Conservation (phyloP, 1,140 invertebrate species). For the Solenopsis invicta region DNA sequence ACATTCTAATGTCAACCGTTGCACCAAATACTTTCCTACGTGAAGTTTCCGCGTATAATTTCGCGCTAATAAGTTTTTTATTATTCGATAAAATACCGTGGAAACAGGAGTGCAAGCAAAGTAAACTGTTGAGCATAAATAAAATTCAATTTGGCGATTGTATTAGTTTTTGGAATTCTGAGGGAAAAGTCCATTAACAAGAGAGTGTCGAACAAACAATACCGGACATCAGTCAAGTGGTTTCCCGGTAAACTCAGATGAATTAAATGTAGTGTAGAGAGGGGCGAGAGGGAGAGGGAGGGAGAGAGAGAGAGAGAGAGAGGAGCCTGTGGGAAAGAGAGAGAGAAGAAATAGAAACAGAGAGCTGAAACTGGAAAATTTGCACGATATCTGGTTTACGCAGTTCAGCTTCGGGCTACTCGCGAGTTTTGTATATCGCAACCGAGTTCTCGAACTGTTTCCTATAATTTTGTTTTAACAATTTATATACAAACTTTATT, state of each 20-base stretch:
- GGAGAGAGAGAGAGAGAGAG: background rate
- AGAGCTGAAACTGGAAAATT: constrained; percentile 40
- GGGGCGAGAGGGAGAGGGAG: background rate
- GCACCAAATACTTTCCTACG: background rate
- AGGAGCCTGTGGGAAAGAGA: background rate
- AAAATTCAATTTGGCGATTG: constrained; percentile 63
- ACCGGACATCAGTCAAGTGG: constrained; percentile 45
- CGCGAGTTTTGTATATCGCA: constrained; percentile 14
- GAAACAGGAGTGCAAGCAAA: background rate
- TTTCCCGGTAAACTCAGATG: constrained; percentile 61
- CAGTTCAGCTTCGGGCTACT: constrained; percentile 41
- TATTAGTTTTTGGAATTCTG: constrained; percentile 77
- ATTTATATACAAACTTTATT: constrained; percentile 20
- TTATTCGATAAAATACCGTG: constrained; percentile 33
- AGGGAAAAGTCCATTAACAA: constrained; percentile 77
- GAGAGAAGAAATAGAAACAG: background rate
- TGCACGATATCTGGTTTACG: constrained; percentile 42
- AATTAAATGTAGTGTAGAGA: constrained; percentile 36
- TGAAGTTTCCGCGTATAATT: constrained; percentile 24
- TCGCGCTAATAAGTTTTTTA: constrained; percentile 42
- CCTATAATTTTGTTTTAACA: constrained; percentile 27
- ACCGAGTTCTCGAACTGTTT: constrained; percentile 27
- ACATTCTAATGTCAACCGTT: background rate
- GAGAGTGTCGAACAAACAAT: constrained; percentile 50
- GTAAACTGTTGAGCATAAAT: constrained; percentile 16